Evolutionary conservation across 2,113 vertebrate genomes (phyloP).

Genomic region (Probosciger aterrimus): DNA sequence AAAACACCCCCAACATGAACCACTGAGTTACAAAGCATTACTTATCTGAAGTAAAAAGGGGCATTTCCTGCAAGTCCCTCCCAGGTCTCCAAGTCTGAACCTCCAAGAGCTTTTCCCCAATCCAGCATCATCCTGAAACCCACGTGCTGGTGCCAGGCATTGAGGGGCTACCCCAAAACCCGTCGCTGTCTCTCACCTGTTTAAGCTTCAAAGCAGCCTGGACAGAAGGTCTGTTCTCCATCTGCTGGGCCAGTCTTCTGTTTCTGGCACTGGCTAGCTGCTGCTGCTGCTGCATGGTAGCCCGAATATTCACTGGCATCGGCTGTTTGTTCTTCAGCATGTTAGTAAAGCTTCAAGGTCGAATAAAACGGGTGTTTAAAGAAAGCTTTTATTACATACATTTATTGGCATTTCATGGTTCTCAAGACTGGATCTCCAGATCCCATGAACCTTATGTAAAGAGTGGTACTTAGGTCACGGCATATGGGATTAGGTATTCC

Average conservation of each 20-base stretch:
- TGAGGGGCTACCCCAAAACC: neutral
- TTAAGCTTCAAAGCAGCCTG: constrained; percentile 96
- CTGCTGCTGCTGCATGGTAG: constrained; percentile 97
- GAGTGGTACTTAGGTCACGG: constrained; percentile 62
- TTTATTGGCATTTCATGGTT: constrained; percentile 78
- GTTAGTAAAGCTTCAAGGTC: constrained; percentile 99
- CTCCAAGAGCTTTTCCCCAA: neutral
- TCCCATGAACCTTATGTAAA: constrained; percentile 72
- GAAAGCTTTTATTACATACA: constrained; percentile 77
- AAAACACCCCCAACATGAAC: neutral
- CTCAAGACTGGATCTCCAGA: constrained; percentile 75
- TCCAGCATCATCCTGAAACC: neutral
- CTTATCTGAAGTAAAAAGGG: neutral
- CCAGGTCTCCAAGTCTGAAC: neutral
- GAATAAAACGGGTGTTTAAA: constrained; percentile 88
- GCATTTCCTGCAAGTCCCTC: neutral
- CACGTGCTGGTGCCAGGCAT: neutral
- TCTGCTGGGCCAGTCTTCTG: constrained; percentile 97
- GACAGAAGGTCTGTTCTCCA: constrained; percentile 98
- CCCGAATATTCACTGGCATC: constrained; percentile 93
- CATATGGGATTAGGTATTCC: constrained; percentile 58
- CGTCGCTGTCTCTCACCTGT: constrained; percentile 82
- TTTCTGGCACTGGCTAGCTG: constrained; percentile 96
- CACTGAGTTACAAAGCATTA: neutral
- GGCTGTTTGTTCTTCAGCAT: constrained; percentile 99